Evolutionary conservation across 2,888 invertebrate genomes (phyloP).

Genomic region (Phaedon cochleariae): DNA sequence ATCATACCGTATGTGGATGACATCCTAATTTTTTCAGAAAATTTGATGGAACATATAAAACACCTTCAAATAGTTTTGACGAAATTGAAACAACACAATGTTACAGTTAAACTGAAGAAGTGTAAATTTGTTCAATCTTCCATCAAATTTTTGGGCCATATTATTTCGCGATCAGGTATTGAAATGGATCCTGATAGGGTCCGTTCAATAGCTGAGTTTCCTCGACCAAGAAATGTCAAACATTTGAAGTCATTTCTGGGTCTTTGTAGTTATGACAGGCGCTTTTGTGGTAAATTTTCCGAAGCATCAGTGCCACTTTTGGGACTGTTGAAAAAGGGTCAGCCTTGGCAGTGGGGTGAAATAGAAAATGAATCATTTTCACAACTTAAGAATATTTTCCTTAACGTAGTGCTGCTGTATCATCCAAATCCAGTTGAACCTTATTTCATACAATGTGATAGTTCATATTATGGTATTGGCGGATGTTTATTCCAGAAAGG

Average conservation of each 20-base stretch:
- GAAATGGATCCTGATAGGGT: background rate
- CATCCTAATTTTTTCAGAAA: background rate
- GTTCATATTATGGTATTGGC: constrained; percentile 2
- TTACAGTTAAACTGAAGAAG: constrained; percentile 11
- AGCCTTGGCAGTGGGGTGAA: constrained; percentile 22
- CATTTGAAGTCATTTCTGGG: constrained; percentile 6
- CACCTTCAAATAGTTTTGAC: constrained; percentile 4
- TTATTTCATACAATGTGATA: constrained; percentile 9
- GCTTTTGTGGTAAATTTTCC: constrained; percentile 7
- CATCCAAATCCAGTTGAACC: constrained; percentile 16
- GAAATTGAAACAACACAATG: background rate
- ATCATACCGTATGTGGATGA: constrained; percentile 14
- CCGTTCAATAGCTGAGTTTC: background rate
- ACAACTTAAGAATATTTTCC: constrained; percentile 16
- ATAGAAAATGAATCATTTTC: constrained; percentile 18
- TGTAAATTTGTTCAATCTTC: background rate
- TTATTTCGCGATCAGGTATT: background rate
- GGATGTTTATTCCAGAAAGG: constrained; percentile 18
- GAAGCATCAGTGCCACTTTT: constrained; percentile 1
- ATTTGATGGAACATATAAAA: background rate
- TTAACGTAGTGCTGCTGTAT: background rate
- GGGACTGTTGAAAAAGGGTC: constrained; percentile 19
- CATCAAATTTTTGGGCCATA: constrained; percentile 10
- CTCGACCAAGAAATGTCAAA: background rate
- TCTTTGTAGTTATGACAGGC: background rate